Evolutionary conservation across 2,888 invertebrate genomes (phyloP).

Genomic region (Melolontha melolontha): DNA sequence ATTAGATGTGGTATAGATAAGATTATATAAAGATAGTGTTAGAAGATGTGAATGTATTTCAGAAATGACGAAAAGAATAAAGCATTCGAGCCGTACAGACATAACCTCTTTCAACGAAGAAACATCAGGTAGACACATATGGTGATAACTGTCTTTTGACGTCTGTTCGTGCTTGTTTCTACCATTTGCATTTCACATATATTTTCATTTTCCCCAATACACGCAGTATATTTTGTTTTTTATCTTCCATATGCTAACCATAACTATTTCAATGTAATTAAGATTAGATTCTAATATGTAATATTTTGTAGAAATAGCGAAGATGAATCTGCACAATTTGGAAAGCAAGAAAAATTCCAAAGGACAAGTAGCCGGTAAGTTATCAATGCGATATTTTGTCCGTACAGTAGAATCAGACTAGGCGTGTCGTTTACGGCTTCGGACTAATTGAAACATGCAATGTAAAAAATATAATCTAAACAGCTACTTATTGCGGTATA

Average conservation of each 20-base stretch:
- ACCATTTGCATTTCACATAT: neutral
- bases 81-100: slow-evolving; percentile 36
- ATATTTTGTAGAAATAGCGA: slow-evolving; percentile 25
- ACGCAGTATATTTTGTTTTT: slow-evolving; percentile 9
- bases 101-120: slow-evolving; percentile 36
- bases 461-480: too few relatives aligned
- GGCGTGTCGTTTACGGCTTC: too few relatives aligned
- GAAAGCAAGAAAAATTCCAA: slow-evolving; percentile 11
- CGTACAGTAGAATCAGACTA: too few relatives aligned
- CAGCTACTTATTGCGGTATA: too few relatives aligned
- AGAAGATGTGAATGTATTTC: slow-evolving; percentile 28
- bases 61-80: slow-evolving; percentile 40
- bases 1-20: neutral
- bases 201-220: slow-evolving; percentile 23
- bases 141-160: slow-evolving; percentile 14
- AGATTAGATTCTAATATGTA: neutral
- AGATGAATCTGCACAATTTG: slow-evolving; percentile 19
- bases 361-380: slow-evolving; percentile 26
- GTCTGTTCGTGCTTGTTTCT: slow-evolving; percentile 25
- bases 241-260: neutral
- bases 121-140: slow-evolving; percentile 19
- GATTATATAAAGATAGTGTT: neutral
- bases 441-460: too few relatives aligned
- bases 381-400: too few relatives aligned
- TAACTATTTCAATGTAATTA: neutral